Percentiles rank a stretch among this genome's conserved stretches.
These are phyloP conservation scores for Pseudochirops cupreus DNA, from an alignment of 2,797 vertebrate genomes.

Conservation along the genomic window DNA sequence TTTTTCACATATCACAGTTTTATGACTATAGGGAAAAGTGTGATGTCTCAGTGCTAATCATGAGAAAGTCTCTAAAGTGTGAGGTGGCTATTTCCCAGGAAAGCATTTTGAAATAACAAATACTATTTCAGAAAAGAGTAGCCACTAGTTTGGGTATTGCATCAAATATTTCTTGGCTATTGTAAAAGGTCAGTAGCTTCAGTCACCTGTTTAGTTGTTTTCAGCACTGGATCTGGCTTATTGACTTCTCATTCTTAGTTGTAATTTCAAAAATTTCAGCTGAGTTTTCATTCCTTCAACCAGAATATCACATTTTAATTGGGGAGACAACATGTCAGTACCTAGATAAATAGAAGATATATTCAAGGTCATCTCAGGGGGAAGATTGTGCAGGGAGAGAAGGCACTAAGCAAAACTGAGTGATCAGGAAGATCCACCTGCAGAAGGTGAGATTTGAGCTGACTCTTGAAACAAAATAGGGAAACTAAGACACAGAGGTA, in stretches of 20 bases:
- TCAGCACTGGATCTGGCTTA: background rate
- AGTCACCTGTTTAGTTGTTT: slow-evolving; percentile 31
- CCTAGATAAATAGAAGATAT: background rate
- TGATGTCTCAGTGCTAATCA: slow-evolving; percentile 6
- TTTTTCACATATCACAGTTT: slow-evolving; percentile 46
- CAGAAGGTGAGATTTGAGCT: background rate
- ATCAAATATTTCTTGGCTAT: slow-evolving; percentile 28
- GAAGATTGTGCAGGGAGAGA: background rate
- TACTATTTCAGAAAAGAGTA: slow-evolving; percentile 14
- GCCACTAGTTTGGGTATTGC: background rate
- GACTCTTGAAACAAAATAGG: background rate
- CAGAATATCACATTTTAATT: background rate
- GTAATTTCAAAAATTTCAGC: background rate
- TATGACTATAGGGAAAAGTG: background rate
- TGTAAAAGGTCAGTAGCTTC: slow-evolving; percentile 22
- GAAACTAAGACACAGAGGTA: background rate
- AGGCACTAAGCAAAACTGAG: background rate
- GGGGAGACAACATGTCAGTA: background rate
- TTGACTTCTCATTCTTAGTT: slow-evolving; percentile 22
- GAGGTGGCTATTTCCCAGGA: background rate
- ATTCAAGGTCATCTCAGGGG: background rate
- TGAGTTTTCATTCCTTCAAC: background rate
- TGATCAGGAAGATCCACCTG: background rate
- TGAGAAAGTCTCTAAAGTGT: slow-evolving; percentile 28
- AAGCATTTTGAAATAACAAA: slow-evolving; percentile 41